These are phyloP conservation scores for Vanacampus margaritifer DNA, from an alignment of 2,113 vertebrate species.

Conservation along the genomic window DNA sequence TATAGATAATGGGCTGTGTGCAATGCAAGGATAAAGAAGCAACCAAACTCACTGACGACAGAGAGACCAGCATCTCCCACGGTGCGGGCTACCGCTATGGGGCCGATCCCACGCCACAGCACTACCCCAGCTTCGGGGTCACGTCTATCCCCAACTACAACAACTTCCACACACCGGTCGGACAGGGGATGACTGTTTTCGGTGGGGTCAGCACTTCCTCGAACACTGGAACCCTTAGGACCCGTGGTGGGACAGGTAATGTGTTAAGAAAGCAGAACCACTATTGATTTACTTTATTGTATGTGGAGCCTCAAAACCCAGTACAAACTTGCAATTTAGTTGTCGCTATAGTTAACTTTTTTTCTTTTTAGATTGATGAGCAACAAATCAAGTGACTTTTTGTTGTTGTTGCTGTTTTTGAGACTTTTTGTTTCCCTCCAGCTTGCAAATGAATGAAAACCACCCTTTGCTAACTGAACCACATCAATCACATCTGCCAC, in stretches of 20 bases:
- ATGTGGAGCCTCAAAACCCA: too few relatives aligned
- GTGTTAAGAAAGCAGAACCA: neutral
- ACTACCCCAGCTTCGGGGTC: constrained; percentile 87
- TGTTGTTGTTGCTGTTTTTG: too few relatives aligned
- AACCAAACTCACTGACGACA: constrained; percentile 90
- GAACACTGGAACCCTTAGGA: constrained; percentile 87
- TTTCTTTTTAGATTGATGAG: too few relatives aligned
- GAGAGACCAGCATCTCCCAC: constrained; percentile 83
- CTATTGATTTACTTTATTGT: too few relatives aligned
- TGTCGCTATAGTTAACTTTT: too few relatives aligned
- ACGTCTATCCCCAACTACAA: constrained; percentile 95
- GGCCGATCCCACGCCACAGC: constrained; percentile 88
- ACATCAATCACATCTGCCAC: too few relatives aligned
- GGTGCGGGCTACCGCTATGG: constrained; percentile 88
- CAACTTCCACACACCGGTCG: constrained; percentile 85
- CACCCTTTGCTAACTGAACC: too few relatives aligned
- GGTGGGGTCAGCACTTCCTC: constrained; percentile 89
- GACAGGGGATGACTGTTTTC: constrained; percentile 87
- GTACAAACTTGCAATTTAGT: too few relatives aligned
- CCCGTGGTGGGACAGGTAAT: constrained; percentile 88
- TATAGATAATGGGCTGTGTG: constrained; percentile 99
- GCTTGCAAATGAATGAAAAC: too few relatives aligned
- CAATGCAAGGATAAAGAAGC: constrained; percentile 99
- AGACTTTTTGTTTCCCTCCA: too few relatives aligned
- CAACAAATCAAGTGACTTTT: too few relatives aligned